phyloP scores from a whole-genome alignment of 2,113 vertebrate genomes.

The Gopherus flavomarginatus region DNA sequence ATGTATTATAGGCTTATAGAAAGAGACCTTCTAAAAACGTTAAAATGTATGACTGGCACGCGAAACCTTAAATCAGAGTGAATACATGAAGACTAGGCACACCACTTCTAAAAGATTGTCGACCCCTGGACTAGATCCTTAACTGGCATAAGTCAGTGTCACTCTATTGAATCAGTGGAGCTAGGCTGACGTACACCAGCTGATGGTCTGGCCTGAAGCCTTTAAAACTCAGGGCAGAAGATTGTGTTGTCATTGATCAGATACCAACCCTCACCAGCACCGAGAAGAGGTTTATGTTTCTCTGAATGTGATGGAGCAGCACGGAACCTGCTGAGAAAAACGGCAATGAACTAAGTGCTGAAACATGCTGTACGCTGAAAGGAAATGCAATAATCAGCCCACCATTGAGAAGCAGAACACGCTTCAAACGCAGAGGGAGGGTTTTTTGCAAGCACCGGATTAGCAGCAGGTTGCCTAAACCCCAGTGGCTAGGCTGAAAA shows the following conservation, averaged over 20 bases:
- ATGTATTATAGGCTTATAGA: no score
- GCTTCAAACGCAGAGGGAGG: background rate
- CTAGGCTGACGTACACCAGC: background rate
- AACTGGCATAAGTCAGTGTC: background rate
- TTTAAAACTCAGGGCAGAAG: background rate
- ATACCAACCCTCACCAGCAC: background rate
- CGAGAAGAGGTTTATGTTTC: background rate
- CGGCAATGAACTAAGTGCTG: background rate
- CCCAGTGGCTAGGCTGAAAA: accelerated
- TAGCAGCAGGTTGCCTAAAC: background rate
- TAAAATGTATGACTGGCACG: no score
- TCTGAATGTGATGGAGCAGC: background rate
- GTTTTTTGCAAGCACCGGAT: background rate
- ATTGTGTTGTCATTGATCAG: background rate
- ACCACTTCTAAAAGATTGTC: no score
- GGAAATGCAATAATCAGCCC: background rate
- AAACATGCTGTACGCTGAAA: background rate
- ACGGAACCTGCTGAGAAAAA: slow-evolving; percentile 25
- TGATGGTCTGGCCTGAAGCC: background rate
- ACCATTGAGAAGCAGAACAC: background rate
- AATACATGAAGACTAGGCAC: no score
- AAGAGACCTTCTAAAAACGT: no score
- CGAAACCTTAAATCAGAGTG: no score
- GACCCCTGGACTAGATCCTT: background rate
- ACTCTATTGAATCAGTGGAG: background rate